These are phyloP conservation scores for Drosophila paracracens DNA, from an alignment of 2,888 invertebrate genomes.

Conservation along the genomic window DNA sequence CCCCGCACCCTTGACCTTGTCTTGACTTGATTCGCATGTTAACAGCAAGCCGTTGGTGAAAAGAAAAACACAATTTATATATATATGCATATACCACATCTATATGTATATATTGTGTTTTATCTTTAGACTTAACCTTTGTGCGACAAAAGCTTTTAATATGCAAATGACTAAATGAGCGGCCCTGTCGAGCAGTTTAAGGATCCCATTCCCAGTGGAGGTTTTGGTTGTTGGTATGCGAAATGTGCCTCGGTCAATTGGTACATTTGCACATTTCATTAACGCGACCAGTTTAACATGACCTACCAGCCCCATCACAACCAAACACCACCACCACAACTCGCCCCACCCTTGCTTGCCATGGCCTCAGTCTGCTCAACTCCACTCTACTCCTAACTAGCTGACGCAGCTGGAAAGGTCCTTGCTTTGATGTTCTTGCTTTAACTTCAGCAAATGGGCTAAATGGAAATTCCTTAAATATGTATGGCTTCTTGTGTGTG, in stretches of 20 bases:
- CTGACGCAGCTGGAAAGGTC: conserved; percentile 66
- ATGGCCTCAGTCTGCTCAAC: not conserved
- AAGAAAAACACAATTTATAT: conserved; percentile 22
- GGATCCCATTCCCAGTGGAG: conserved; percentile 8
- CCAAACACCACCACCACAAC: conserved; percentile 2
- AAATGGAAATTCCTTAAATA: conserved; percentile 45
- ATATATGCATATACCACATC: conserved; percentile 9
- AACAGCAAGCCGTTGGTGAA: conserved; percentile 56
- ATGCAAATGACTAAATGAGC: conserved; percentile 80
- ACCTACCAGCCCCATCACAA: conserved; percentile 23
- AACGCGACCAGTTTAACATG: conserved; percentile 60
- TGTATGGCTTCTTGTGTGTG: conserved; percentile 8
- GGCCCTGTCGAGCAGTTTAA: conserved; percentile 42
- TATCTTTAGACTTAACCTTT: conserved; percentile 80
- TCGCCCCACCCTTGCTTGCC: not conserved
- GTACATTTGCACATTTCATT: conserved; percentile 80
- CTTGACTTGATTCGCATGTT: conserved; percentile 75
- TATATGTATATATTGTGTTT: conserved; percentile 59
- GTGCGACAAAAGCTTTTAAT: conserved; percentile 82
- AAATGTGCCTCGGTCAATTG: conserved; percentile 73
- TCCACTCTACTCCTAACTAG: conserved; percentile 61
- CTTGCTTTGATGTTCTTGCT: conserved; percentile 69
- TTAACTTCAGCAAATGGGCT: conserved; percentile 48
- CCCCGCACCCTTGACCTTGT: conserved; percentile 29
- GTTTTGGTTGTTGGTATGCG: conserved; percentile 49